Conservation (phyloP, 2,797 vertebrate species). For the Staurois parvus region DNA sequence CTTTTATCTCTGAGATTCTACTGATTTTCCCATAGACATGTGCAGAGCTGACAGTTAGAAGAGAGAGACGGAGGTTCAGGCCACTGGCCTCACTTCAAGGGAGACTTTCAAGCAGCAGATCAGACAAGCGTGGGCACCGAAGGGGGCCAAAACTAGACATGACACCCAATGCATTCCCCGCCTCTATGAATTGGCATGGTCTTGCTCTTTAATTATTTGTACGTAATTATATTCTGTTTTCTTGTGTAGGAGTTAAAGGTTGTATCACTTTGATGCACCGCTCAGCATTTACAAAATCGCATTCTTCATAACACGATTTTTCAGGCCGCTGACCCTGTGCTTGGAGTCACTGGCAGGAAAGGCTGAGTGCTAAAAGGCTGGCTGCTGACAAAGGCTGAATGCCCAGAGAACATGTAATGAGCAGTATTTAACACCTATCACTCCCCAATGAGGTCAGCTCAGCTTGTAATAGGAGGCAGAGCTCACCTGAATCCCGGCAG, state of each 20-base stretch:
- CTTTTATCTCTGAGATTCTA: neutral
- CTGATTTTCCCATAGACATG: neutral
- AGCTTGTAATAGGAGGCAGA: constrained; percentile 9
- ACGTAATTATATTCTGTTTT: neutral
- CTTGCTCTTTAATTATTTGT: neutral
- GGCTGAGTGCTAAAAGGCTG: constrained; percentile 35
- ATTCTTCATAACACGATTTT: neutral
- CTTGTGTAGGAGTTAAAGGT: neutral
- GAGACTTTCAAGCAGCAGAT: neutral
- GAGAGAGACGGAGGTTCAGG: neutral
- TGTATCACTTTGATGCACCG: neutral
- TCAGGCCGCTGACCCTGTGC: constrained; percentile 4
- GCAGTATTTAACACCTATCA: constrained; percentile 55
- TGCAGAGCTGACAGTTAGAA: neutral
- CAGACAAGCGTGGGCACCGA: neutral
- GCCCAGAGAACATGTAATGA: constrained; percentile 50
- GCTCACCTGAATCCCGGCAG: neutral
- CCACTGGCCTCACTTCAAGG: neutral
- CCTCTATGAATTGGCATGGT: neutral
- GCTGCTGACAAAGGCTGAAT: constrained; percentile 47
- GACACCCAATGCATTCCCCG: neutral
- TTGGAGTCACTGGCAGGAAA: constrained; percentile 11
- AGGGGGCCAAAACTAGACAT: neutral
- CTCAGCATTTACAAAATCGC: neutral
- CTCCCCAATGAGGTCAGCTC: constrained; percentile 20